Percentiles rank a stretch among this genome's conserved stretches.
Conservation (phyloP, 2,797 vertebrate genomes). For the Argyrosomus regius region DNA sequence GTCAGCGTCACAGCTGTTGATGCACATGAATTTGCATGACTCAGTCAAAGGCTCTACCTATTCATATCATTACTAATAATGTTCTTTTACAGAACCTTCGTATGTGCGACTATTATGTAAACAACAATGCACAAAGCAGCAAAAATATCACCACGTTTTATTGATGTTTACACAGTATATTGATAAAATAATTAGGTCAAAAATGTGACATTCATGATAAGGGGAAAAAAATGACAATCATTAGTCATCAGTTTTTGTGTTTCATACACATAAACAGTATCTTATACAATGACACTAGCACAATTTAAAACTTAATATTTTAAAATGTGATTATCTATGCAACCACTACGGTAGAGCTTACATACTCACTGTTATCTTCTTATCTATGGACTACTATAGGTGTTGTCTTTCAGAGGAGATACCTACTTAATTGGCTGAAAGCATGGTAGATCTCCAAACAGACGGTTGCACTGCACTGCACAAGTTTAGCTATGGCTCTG, state of each 20-base stretch:
- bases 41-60: not conserved
- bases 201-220: not conserved
- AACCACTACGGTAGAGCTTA: not conserved
- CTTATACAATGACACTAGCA: not conserved
- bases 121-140: not conserved
- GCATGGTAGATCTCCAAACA: not conserved
- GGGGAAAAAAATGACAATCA: not conserved
- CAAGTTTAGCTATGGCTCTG: slow-evolving; percentile 1
- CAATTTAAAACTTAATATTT: not conserved
- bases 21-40: no score
- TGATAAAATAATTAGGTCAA: not conserved
- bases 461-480: not conserved
- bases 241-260: not conserved
- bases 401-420: not conserved
- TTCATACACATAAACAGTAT: not conserved
- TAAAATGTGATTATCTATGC: not conserved
- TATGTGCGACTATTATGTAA: not conserved
- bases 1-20: no score
- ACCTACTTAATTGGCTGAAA: not conserved
- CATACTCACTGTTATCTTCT: not conserved
- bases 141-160: not conserved
- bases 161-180: not conserved
- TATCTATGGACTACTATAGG: no score
- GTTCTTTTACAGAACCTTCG: not conserved
- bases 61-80: not conserved